Evolutionary conservation across 1,140 invertebrate genomes (phyloP).

Genomic region (Liolophura sinensis): DNA sequence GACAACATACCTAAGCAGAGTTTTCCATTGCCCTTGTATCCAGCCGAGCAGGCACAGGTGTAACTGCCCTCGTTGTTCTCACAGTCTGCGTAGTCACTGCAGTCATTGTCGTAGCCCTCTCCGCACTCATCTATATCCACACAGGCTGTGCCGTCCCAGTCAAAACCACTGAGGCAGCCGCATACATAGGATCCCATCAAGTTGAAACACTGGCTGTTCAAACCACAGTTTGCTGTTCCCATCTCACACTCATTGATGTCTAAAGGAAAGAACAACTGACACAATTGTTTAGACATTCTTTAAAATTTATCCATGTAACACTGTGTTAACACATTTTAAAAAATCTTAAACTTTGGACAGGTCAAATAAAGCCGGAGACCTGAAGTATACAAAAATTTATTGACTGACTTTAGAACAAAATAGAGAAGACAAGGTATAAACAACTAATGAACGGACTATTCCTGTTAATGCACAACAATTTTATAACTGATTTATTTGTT

Average conservation of each 20-base stretch:
- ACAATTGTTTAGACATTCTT: too few species aligned
- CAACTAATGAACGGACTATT: too few species aligned
- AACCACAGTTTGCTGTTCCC: not conserved
- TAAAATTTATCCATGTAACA: too few species aligned
- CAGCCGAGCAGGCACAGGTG: slow-evolving; percentile 19
- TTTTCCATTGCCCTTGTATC: slow-evolving; percentile 10
- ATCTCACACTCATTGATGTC: not conserved
- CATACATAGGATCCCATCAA: not conserved
- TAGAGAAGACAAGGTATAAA: too few species aligned
- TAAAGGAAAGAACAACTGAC: not conserved
- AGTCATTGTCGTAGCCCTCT: slow-evolving; percentile 16
- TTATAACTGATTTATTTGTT: too few species aligned
- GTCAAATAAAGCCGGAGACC: too few species aligned
- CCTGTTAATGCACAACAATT: too few species aligned
- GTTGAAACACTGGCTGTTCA: not conserved
- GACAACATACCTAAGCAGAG: too few species aligned
- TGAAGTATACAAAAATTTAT: not conserved
- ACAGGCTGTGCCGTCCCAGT: not conserved
- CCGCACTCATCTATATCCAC: slow-evolving; percentile 66
- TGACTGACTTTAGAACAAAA: too few species aligned
- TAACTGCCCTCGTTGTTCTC: slow-evolving; percentile 18
- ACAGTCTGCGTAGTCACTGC: slow-evolving; percentile 64
- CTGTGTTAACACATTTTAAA: too few species aligned
- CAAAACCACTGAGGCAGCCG: not conserved
- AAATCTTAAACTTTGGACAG: too few species aligned